Base-by-base conservation (phyloP, 2,797 vertebrate genomes). In the Gastrophryne carolinensis region DNA sequence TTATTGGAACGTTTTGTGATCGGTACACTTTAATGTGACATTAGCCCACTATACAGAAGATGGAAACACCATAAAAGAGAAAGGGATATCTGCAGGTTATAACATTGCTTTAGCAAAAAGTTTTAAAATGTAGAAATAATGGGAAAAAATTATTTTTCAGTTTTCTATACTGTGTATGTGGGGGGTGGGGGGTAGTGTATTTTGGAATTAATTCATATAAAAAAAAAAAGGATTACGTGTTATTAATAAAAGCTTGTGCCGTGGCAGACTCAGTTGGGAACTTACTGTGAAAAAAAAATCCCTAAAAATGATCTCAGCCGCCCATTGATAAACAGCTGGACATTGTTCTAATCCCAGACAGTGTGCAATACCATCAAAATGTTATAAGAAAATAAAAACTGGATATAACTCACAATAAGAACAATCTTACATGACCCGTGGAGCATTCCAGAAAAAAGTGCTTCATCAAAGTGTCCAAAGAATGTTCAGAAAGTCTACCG, bases 381-480 rank as follows among this genome's bases (percentile, higher is more conserved):
- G 44, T 30, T 52, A 32, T 34, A 64, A 15, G 44, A 64, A 32
- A 26, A 21, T 29, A 66, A 52, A 50, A 19, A 30, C 7, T n/a
- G 26, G 35, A 17, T 17, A 49, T 13, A 17, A 17, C 61, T 63
- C 35, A 17, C 19, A 15, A 61, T 30, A 15, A 61, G 35, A 39
- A 47, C 13, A 26, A 64, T 63, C 12, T 9, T 29, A 30, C 32
- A 21, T 66, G 63, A 66, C 10, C 63, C 63, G 34, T 66, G 32
- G 7, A 52, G 44, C 44, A 66, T 50, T 21, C 11, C 52, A 77
- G 81, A 82, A 81, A 83, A 73, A 84, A 84, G n/a, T n/a, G 85
- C 74, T 80, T 80, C 84, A 81, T 80, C 84, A 85, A 85, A 69
- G 81, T 9, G 41, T 19, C 41, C 41, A 15, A 11, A 47, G 41